These are phyloP conservation scores for Xenopus laevis DNA, from an alignment of 2,113 vertebrate genomes.

Conservation along the genomic window DNA sequence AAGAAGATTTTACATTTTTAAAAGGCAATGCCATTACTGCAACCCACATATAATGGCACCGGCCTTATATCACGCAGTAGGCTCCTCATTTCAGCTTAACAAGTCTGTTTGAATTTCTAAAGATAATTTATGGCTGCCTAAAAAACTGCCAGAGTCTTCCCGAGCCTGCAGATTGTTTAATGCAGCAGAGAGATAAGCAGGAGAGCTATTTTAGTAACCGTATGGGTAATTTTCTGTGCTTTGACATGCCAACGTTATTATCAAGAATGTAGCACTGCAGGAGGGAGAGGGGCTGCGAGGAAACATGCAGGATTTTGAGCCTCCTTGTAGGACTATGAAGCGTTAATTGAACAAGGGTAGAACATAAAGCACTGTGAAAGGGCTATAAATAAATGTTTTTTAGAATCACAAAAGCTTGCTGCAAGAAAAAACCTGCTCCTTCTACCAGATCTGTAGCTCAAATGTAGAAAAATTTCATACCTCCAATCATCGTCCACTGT, in stretches of 20 bases:
- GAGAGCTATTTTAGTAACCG: conserved; percentile 33
- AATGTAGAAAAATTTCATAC: no score
- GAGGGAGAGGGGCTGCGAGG: neutral
- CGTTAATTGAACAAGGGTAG: no score
- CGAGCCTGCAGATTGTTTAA: conserved; percentile 25
- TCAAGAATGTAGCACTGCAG: neutral
- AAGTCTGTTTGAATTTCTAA: conserved; percentile 20
- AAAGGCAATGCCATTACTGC: no score
- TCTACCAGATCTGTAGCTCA: no score
- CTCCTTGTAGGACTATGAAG: neutral
- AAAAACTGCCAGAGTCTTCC: conserved; percentile 4
- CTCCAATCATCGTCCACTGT: no score
- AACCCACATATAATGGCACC: neutral
- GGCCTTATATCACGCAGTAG: neutral
- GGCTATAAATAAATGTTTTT: no score
- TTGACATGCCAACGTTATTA: conserved; percentile 8
- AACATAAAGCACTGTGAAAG: no score
- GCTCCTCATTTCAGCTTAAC: conserved; percentile 11
- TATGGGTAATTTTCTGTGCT: conserved; percentile 16
- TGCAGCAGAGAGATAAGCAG: conserved; percentile 34
- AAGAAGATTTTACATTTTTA: no score
- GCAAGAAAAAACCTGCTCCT: no score
- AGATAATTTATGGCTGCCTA: conserved; percentile 26
- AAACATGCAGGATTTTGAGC: neutral
- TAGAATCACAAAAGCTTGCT: no score